Conservation (phyloP, 2,113 vertebrate species). For the Caloenas nicobarica region DNA sequence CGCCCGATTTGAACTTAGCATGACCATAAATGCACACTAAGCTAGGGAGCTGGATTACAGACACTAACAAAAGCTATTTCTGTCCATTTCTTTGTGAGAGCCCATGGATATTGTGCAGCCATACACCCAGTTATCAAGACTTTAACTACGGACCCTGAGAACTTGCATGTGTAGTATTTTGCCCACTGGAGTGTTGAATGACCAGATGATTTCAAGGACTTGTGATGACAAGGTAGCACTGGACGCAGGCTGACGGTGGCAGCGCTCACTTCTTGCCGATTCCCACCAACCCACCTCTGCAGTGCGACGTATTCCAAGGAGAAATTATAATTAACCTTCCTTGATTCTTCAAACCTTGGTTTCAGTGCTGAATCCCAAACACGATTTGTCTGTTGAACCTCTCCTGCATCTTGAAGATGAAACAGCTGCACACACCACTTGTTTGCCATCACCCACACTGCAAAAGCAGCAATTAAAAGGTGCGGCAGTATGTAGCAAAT, state of each 20-base stretch:
- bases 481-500: not conserved
- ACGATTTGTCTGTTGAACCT: not conserved
- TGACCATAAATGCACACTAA: not conserved
- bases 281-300: not conserved
- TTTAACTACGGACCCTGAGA: not conserved
- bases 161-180: not conserved
- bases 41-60: not conserved
- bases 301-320: fast-evolving
- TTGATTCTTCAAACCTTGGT: not conserved
- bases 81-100: not conserved
- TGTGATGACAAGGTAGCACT: not conserved
- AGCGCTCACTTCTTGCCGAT: not conserved
- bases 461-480: not conserved
- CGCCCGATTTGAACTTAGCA: not conserved
- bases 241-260: not conserved
- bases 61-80: not conserved
- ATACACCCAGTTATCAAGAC: fast-evolving
- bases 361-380: not conserved
- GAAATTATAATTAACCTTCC: not conserved
- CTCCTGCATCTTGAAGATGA: not conserved
- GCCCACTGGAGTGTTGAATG: fast-evolving
- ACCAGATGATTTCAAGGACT: not conserved
- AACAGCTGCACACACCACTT: not conserved
- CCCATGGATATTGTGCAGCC: not conserved
- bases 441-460: not conserved